Base-by-base conservation (phyloP, 2,888 invertebrate genomes). In the Spatulosminthurus flaviceps region DNA sequence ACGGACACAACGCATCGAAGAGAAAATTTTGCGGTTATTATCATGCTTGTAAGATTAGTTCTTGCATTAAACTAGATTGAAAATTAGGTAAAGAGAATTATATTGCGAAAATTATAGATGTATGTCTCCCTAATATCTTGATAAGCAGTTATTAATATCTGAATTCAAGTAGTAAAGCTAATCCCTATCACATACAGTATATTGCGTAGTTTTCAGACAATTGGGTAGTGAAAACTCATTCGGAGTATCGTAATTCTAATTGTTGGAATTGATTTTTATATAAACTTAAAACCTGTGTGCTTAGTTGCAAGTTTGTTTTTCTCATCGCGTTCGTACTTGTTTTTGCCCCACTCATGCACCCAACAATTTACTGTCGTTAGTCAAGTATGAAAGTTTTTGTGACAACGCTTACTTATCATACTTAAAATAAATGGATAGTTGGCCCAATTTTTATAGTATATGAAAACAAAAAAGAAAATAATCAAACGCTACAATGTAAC, bases 1-100 rank as follows among this genome's bases (percentile, higher is more conserved):
- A 22, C 21, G 70, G 70, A 70, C 22, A 70, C 41, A 70, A 70
- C 70, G 70, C 70, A 70, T 41, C 42, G 16, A 41, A 34, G 29
- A n/a, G 22, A 24, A 70, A 34, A 70, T 41, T 7, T 19, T 22
- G 34, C 24, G 22, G 11, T 42, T 28, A 19, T 28, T 69, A 69
- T 60, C 13, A 26, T 69, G 28, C 19, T 29, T 69, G 26, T 29
- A 28, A 41, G 70, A 41, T 21, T 41, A 41, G 28, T 41, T 41
- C 73, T 73, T 51, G 73, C 51, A 73, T 51, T 19, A 51, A 69
- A 34, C 34, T 69, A 29, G 24, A 64, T 64, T 21, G 60, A 19
- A 7, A 16, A 60, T 5, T n/a, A 21, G 5, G 21, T 21, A 60
- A 21, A 60, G 64, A 64, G 64, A 64, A 64, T 64, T 64, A 26